Percentiles rank a stretch among this genome's conserved stretches.
Conservation (phyloP, 2,888 invertebrate genomes). For the Pheosia tremula region DNA sequence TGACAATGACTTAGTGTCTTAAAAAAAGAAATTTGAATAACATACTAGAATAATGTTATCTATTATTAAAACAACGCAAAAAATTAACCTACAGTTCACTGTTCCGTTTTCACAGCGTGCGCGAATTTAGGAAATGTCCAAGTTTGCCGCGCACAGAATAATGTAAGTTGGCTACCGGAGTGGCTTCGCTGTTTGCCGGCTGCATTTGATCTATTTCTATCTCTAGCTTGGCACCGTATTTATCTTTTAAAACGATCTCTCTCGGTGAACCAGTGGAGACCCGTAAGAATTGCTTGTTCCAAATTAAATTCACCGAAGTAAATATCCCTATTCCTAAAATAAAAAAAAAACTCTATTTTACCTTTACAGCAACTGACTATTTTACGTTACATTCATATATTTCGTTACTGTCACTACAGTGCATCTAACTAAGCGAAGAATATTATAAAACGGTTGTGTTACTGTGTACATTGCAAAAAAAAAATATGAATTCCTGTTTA, state of each 20-base stretch:
- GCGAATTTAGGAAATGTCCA: constrained; percentile 9
- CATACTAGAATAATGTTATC: too few species aligned
- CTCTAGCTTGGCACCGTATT: constrained; percentile 40
- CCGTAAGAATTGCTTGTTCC: constrained; percentile 27
- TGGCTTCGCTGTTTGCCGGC: constrained; percentile 41
- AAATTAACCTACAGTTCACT: too few species aligned
- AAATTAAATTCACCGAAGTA: background rate
- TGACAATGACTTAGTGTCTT: too few species aligned
- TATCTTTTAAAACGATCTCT: constrained; percentile 46
- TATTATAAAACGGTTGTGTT: too few species aligned
- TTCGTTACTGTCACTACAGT: too few species aligned
- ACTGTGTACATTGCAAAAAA: too few species aligned
- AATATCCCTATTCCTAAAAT: background rate
- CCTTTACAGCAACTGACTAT: background rate
- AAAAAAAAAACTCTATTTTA: background rate
- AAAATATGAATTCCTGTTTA: too few species aligned
- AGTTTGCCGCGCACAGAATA: constrained; percentile 32
- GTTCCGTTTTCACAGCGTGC: background rate
- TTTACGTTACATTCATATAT: too few species aligned
- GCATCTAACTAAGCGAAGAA: too few species aligned
- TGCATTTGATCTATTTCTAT: constrained; percentile 57
- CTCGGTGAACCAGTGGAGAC: constrained; percentile 20
- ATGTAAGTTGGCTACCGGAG: constrained; percentile 35
- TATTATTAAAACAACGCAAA: too few species aligned
- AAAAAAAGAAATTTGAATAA: too few species aligned